phyloP scores from a whole-genome alignment of 1,140 invertebrate species.

The Pseudomyrmex dendroicus region DNA sequence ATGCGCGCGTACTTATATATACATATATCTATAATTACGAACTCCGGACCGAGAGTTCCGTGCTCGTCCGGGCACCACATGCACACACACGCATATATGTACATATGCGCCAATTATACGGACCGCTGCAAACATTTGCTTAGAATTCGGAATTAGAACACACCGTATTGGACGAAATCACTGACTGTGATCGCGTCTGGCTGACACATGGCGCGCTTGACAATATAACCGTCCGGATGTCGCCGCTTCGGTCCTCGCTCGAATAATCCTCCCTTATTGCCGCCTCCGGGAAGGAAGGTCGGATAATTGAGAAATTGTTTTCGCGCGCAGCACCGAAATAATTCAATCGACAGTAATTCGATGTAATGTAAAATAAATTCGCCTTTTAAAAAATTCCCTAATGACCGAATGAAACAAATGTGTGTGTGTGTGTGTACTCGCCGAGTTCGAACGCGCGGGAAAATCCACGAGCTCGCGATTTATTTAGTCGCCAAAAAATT shows the following conservation, averaged over 20 bases:
- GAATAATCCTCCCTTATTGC: slow-evolving; percentile 31
- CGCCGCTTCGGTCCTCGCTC: neutral
- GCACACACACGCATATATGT: neutral
- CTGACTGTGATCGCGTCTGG: slow-evolving; percentile 35
- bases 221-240: slow-evolving; percentile 21
- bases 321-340: neutral
- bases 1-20: neutral
- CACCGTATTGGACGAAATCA: slow-evolving; percentile 46
- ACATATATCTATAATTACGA: slow-evolving; percentile 33
- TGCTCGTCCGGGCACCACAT: neutral
- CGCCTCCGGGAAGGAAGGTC: neutral
- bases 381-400: neutral
- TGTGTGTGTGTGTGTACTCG: too few relatives aligned
- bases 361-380: neutral
- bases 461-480: too few relatives aligned
- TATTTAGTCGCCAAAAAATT: too few relatives aligned
- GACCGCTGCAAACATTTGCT: slow-evolving; percentile 51
- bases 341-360: neutral
- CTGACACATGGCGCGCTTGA: slow-evolving; percentile 35
- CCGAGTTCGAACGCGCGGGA: too few relatives aligned
- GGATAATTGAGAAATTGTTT: neutral
- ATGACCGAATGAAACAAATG: neutral
- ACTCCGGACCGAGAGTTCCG: slow-evolving; percentile 25
- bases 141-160: slow-evolving; percentile 47
- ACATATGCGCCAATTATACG: slow-evolving; percentile 35